Evolutionary conservation across 2,113 vertebrate genomes (phyloP).

Genomic region (Ciconia maguari): DNA sequence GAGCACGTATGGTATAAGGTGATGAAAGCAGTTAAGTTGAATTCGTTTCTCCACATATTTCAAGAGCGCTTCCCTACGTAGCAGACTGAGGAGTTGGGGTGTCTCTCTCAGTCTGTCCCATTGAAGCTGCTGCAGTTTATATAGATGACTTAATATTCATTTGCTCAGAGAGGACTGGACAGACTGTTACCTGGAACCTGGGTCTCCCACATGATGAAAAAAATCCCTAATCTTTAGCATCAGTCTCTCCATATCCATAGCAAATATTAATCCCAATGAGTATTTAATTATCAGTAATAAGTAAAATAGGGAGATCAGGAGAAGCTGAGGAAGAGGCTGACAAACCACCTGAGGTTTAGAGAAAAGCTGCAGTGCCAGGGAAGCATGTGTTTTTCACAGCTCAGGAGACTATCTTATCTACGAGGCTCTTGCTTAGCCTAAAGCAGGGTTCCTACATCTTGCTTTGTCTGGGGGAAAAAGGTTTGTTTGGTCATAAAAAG

Average conservation of each 20-base stretch:
- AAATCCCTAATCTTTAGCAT: not conserved
- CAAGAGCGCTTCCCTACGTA: not conserved
- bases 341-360: not conserved
- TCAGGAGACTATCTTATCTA: not conserved
- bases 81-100: not conserved
- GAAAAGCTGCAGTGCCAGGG: not conserved
- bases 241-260: not conserved
- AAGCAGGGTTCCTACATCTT: not conserved
- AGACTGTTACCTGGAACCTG: not conserved
- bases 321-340: not conserved
- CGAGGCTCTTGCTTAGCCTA: not conserved
- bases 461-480: not conserved
- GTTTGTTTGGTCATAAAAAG: not conserved
- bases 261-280: not conserved
- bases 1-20: not conserved
- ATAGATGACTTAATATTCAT: accelerated
- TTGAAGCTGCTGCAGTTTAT: not conserved
- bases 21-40: not conserved
- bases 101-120: not conserved
- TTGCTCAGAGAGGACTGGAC: not conserved
- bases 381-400: not conserved
- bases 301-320: not conserved
- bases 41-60: not conserved
- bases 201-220: not conserved
- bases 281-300: not conserved